phyloP scores from a whole-genome alignment of 2,888 invertebrate genomes.

The Brachyopa scutellaris region DNA sequence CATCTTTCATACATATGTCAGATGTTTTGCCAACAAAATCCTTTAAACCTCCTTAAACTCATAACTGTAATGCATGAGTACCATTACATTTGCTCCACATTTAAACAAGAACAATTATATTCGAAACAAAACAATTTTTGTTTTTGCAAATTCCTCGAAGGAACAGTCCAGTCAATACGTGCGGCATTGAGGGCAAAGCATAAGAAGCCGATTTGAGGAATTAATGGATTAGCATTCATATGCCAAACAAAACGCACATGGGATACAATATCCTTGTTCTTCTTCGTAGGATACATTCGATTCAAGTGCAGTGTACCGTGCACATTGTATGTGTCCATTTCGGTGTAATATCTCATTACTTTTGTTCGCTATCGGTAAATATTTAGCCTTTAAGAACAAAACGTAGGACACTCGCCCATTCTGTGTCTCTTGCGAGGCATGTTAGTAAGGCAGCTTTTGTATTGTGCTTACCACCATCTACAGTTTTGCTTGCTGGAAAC shows the following conservation, averaged over 20 bases:
- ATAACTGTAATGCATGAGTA: constrained; percentile 27
- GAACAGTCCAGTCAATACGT: neutral
- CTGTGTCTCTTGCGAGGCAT: constrained; percentile 28
- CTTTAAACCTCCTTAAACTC: constrained; percentile 54
- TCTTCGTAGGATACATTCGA: neutral
- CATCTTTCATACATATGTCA: constrained; percentile 22
- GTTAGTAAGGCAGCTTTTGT: constrained; percentile 15
- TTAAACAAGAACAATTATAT: constrained; percentile 7
- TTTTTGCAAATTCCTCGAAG: constrained; percentile 26
- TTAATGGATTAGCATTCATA: constrained; percentile 68
- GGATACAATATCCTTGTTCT: neutral
- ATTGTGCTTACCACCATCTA: constrained; percentile 5
- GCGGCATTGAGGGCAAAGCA: constrained; percentile 10
- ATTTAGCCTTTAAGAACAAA: constrained; percentile 48
- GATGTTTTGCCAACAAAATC: constrained; percentile 68
- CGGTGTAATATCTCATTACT: constrained; percentile 61
- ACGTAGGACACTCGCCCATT: constrained; percentile 9
- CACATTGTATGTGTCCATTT: constrained; percentile 29
- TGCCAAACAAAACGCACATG: constrained; percentile 51
- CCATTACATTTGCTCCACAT: constrained; percentile 15
- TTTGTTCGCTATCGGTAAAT: constrained; percentile 54
- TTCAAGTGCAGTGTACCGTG: constrained; percentile 54
- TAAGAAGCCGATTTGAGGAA: constrained; percentile 60
- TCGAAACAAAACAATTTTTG: neutral
- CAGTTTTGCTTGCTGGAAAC: neutral